Evolutionary conservation across 2,113 vertebrate species (phyloP), one percentile per base, ranked within the genome.

Genomic region (Ovis aries): DNA sequence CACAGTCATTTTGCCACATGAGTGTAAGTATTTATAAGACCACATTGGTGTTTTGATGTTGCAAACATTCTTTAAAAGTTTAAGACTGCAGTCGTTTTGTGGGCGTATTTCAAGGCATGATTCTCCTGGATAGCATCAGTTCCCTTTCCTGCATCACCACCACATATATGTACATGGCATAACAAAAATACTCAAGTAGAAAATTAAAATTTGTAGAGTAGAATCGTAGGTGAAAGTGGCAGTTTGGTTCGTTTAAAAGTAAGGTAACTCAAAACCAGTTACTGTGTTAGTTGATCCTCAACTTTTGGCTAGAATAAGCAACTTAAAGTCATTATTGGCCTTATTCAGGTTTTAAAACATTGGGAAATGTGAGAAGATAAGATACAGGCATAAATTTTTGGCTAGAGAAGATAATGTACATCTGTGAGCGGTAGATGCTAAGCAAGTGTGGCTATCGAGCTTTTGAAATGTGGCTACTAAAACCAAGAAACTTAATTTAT

Each of bases 291-390:
- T 77, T 45, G 60, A 59, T 21, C 33, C 86, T 91, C 43, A 91
- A 19, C 50, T 91, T 94, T 82, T 91, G 19, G 25, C 77, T 86
- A 95, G 43, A 92, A 81, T 43, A 50, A 94, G 78, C 64, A 92
- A 53, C 5, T 89, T 77, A 71, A 88, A 21, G 15, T 94, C 40
- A 50, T 92, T 77, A 40, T 45, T 71, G 78, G 50, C 40, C 43
- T 81, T 88, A 94, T 74, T 81, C 36, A 21, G 55, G 29, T 92
- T 94, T 96, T 78, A 85, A 80, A 94, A 96, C 27, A 52, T n/a
- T 77, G 23, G 33, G 10, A 80, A 90, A 81, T 43, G 45, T 93
- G 25, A 85, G 29, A 31, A 48, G 78, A 55, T 84, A 48, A 55
- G 71, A 62, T 87, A 78, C 0, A 13, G 2, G 57, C 23, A 36